A percentile compares a stretch with the other conserved stretches of the same genome.
Conservation (phyloP, 2,797 vertebrate genomes). For the Falco rusticolus region DNA sequence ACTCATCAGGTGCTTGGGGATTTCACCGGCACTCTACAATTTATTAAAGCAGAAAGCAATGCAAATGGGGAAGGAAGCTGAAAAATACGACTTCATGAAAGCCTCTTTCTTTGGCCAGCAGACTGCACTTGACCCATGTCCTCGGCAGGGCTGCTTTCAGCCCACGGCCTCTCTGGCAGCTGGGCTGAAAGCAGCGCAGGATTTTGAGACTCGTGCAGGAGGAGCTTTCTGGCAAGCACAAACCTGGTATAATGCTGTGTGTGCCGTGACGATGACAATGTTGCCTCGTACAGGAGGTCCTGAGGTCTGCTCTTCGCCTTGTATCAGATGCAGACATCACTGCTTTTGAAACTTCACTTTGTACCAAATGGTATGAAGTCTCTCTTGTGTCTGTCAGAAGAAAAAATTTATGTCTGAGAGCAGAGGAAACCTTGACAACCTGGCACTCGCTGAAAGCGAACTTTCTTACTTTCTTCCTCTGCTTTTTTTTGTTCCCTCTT, state of each 20-base stretch:
- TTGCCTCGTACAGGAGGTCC: not conserved
- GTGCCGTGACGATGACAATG: not conserved
- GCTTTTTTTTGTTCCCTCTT: not conserved
- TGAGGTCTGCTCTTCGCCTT: not conserved
- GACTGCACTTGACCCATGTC: not conserved
- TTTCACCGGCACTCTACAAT: not conserved
- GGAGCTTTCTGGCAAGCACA: not conserved
- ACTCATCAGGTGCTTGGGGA: not conserved
- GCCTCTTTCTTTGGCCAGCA: not conserved
- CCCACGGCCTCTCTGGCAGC: not conserved
- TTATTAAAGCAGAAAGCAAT: not conserved
- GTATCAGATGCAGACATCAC: not conserved
- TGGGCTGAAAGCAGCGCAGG: not conserved
- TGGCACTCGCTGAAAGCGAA: slow-evolving; percentile 7
- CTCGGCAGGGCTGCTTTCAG: not conserved
- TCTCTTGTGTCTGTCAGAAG: not conserved
- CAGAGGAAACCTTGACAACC: slow-evolving; percentile 65
- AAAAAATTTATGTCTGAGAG: not conserved
- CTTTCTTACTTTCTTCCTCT: slow-evolving; percentile 12
- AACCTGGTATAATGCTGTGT: not conserved
- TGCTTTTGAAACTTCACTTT: slow-evolving; percentile 7
- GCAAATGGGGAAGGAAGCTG: not conserved
- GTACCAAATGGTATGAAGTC: not conserved
- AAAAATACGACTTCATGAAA: fast-evolving
- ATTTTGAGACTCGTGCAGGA: not conserved